These are phyloP conservation scores for Automeris io DNA, from an alignment of 2,888 invertebrate species.

Conservation along the genomic window DNA sequence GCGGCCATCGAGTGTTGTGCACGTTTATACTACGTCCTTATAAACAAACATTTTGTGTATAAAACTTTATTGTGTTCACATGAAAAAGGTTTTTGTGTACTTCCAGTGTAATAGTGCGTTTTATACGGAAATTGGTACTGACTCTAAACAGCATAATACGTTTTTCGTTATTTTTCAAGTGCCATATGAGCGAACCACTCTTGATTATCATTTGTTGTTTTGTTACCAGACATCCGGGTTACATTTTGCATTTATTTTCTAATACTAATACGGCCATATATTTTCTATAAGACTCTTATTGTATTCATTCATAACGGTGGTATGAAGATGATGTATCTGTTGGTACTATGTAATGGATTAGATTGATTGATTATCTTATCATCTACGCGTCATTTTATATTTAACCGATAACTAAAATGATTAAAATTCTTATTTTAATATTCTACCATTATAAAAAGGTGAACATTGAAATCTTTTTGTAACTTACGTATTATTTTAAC, in stretches of 20 bases:
- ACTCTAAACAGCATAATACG: slow-evolving; percentile 31
- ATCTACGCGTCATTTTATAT: slow-evolving; percentile 10
- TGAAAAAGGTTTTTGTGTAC: slow-evolving; percentile 35
- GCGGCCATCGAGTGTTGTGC: slow-evolving; percentile 26
- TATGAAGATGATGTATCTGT: not conserved
- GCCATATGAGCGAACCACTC: slow-evolving; percentile 61
- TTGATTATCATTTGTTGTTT: slow-evolving; percentile 68
- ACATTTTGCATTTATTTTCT: slow-evolving; percentile 35
- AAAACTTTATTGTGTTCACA: slow-evolving; percentile 46
- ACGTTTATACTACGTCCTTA: slow-evolving; percentile 33
- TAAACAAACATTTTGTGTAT: slow-evolving; percentile 54
- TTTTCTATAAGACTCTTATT: slow-evolving; percentile 15
- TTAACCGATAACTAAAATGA: slow-evolving; percentile 1
- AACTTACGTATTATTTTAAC: not conserved
- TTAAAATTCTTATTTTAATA: too few species aligned
- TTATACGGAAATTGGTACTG: slow-evolving; percentile 42
- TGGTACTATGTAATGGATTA: slow-evolving; percentile 32
- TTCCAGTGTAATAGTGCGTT: slow-evolving; percentile 35
- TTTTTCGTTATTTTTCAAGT: slow-evolving; percentile 44
- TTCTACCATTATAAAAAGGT: not conserved
- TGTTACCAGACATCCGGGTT: slow-evolving; percentile 67
- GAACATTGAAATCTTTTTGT: not conserved
- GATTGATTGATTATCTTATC: slow-evolving; percentile 22
- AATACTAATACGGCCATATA: slow-evolving; percentile 27
- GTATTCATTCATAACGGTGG: slow-evolving; percentile 2